Evolutionary conservation across 2,797 vertebrate species (phyloP), one percentile per base, ranked within the genome.

Genomic region (Sebastes hubbsi): DNA sequence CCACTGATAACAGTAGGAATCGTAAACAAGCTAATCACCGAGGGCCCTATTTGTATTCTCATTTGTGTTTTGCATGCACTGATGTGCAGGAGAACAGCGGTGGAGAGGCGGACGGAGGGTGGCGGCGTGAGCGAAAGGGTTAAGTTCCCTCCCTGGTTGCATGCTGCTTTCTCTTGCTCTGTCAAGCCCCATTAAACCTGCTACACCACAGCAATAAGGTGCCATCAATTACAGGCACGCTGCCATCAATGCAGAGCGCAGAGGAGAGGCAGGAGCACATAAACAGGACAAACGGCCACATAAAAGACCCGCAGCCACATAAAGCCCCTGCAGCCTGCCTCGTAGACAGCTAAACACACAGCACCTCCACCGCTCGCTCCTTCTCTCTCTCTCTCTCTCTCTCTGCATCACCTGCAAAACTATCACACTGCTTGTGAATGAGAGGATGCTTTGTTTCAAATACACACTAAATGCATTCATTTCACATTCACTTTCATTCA

Each of bases 171-270:
- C 94, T 88, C 94, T 94, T 91, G 94, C 94, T 93, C 94, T 92
- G 95, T 96, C 94, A 95, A 94, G 95, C 94, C 92, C 95, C 96
- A 96, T 96, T 96, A 96, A 95, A 95, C 95, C 93, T 92, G 94
- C 95, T 94, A 92, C 94, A 94, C 93, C 94, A 95, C 95, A 91
- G 94, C 95, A 95, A 95, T 95, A 95, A 95, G 94, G 94, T 92
- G 90, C 95, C 95, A 96, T 96, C 95, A 96, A 96, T 96, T 95
- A 96, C 93, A 93, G 93, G 92, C 93, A 72, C 80, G 86, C 91
- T 80, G 92, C 94, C 93, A 94, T 95, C 94, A 92, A 95, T 91
- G 95, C 89, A 85, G 87, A 89, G 91, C 77, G 61, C 81, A 75
- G 84, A 86, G 89, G 81, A 92, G 92, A 91, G 92, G 93, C 94